Percentiles rank a stretch among this genome's conserved stretches.
These are phyloP conservation scores for Xenopus laevis DNA, from an alignment of 2,113 vertebrate species.

Conservation along the genomic window DNA sequence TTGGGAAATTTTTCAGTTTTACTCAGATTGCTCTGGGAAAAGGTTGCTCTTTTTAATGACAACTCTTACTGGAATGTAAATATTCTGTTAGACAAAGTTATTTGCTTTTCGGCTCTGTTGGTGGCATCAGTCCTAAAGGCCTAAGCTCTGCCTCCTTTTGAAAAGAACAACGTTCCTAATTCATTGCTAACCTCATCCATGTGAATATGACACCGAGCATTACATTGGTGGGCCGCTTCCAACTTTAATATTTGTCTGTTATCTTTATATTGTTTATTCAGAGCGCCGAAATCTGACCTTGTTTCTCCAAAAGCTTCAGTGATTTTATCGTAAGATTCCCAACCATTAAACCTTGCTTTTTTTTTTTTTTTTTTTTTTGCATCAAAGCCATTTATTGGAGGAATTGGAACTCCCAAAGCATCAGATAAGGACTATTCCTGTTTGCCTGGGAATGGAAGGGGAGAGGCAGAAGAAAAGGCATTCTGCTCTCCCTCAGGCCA, in stretches of 20 bases:
- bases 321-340: constrained; percentile 49
- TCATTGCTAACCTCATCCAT: neutral
- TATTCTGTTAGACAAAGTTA: no score
- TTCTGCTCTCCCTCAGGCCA: constrained; percentile 51
- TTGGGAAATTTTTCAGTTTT: no score
- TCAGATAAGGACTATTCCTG: constrained; percentile 51
- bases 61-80: no score
- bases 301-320: constrained; percentile 31
- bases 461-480: constrained; percentile 48
- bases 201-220: neutral
- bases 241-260: constrained; percentile 14
- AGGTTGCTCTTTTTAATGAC: no score
- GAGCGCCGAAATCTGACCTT: constrained; percentile 39
- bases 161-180: constrained; percentile 25
- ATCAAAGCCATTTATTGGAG: constrained; percentile 50
- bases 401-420: constrained; percentile 50
- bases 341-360: constrained; percentile 41
- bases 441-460: constrained; percentile 45
- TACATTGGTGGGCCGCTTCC: neutral
- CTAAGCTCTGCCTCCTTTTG: no score
- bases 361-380: constrained; percentile 1
- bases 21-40: no score
- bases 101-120: no score
- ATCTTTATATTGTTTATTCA: constrained; percentile 10
- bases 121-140: no score